Percentiles rank a stretch among this genome's conserved stretches.
phyloP scores from a whole-genome alignment of 1,140 invertebrate species.

The Bactericera cockerelli region DNA sequence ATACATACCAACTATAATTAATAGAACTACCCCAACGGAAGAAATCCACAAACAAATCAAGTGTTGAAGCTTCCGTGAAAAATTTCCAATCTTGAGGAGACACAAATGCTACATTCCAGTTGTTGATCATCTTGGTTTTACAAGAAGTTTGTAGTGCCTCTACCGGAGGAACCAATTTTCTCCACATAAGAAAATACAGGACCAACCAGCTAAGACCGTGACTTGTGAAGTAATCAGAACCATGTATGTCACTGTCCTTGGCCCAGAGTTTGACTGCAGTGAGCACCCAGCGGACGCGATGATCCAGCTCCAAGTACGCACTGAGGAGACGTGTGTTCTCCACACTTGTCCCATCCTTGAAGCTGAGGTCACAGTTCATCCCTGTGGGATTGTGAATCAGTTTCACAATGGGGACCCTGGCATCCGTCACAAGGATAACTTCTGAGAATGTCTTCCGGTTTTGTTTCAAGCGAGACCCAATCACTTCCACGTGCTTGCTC shows the following conservation, averaged over 20 bases:
- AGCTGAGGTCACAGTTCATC: slow-evolving; percentile 39
- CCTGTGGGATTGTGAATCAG: slow-evolving; percentile 30
- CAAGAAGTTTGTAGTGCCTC: not conserved
- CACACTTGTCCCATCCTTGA: slow-evolving; percentile 35
- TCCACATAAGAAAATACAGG: slow-evolving; percentile 29
- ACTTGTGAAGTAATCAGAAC: slow-evolving; percentile 27
- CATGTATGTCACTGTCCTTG: slow-evolving; percentile 25
- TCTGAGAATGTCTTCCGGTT: no score
- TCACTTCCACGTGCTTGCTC: no score
- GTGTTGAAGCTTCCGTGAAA: not conserved
- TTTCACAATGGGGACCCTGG: slow-evolving; percentile 36
- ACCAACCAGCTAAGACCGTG: slow-evolving; percentile 31
- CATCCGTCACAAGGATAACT: no score
- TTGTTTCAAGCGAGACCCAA: no score
- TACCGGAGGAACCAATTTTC: slow-evolving; percentile 23
- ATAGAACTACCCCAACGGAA: not conserved
- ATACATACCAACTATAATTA: slow-evolving; percentile 21
- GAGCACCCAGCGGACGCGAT: slow-evolving; percentile 26
- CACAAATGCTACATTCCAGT: slow-evolving; percentile 1
- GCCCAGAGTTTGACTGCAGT: slow-evolving; percentile 36
- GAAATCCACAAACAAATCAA: slow-evolving; percentile 5
- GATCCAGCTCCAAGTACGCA: slow-evolving; percentile 27
- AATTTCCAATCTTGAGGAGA: slow-evolving; percentile 8
- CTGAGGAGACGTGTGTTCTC: slow-evolving; percentile 36
- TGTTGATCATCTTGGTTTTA: slow-evolving; percentile 12